Conservation (phyloP, 1,140 invertebrate genomes). For the Zaprionus vittiger region DNA sequence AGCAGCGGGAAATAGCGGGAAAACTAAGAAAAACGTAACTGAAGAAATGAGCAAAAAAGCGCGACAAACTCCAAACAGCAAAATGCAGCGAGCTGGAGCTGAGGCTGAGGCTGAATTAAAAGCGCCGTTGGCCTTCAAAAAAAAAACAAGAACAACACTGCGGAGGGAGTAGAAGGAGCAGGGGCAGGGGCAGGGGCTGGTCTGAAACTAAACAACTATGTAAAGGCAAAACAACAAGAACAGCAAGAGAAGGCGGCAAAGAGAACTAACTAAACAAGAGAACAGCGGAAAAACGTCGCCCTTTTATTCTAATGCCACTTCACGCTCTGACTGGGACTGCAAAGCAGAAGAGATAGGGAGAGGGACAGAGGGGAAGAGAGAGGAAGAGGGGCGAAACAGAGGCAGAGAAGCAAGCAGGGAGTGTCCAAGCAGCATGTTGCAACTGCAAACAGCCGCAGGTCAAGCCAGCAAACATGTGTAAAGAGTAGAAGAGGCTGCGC, state of each 20-base stretch:
- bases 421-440: neutral
- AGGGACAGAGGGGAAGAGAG: neutral
- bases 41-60: constrained; percentile 36
- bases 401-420: neutral
- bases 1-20: constrained; percentile 40
- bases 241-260: constrained; percentile 8
- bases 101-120: constrained; percentile 55
- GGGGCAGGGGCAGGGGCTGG: constrained; percentile 16
- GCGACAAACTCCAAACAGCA: constrained; percentile 30
- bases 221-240: constrained; percentile 44
- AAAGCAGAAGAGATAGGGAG: neutral
- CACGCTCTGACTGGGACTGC: constrained; percentile 54
- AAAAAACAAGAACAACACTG: constrained; percentile 13
- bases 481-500: neutral
- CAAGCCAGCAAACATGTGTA: neutral
- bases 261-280: neutral
- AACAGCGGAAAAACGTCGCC: constrained; percentile 63
- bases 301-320: constrained; percentile 77
- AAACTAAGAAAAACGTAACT: constrained; percentile 8
- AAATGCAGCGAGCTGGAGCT: constrained; percentile 49
- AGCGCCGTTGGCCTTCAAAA: constrained; percentile 56
- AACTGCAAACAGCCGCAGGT: constrained; percentile 2
- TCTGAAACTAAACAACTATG: constrained; percentile 70
- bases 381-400: neutral
- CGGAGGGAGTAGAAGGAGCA: neutral